phyloP scores from a whole-genome alignment of 2,113 vertebrate genomes.

The Nyctereutes procyonoides region DNA sequence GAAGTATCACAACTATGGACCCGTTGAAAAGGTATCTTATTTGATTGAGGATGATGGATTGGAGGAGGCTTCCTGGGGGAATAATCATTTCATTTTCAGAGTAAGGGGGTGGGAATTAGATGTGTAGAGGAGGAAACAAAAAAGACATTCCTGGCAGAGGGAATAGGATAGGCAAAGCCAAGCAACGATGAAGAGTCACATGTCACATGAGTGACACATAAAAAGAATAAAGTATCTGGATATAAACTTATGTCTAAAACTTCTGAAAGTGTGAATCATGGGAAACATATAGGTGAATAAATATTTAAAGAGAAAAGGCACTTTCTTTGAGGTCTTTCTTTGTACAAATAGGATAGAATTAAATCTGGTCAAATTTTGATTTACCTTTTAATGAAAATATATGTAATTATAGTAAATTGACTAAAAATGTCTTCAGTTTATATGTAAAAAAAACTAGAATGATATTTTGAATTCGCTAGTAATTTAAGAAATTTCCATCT shows the following conservation, averaged over 20 bases:
- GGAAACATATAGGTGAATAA: neutral
- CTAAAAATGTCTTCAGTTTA: neutral
- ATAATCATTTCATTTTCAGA: neutral
- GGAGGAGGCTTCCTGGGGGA: neutral
- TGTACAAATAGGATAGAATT: neutral
- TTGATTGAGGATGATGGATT: neutral
- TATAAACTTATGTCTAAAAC: neutral
- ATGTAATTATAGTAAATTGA: slow-evolving; percentile 8
- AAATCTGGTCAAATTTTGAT: neutral
- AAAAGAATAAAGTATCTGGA: neutral
- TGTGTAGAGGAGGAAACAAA: neutral
- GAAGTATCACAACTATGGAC: neutral
- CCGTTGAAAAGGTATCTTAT: neutral
- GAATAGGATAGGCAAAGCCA: neutral
- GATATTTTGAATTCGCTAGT: slow-evolving; percentile 23
- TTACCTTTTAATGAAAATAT: neutral
- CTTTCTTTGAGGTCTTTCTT: neutral
- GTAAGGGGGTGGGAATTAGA: neutral
- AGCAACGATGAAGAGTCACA: neutral
- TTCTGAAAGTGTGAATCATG: neutral
- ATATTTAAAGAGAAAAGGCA: neutral
- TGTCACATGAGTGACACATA: neutral
- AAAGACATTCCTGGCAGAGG: neutral
- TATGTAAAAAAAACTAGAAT: neutral
- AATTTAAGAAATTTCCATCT: slow-evolving; percentile 29